Base-by-base conservation (phyloP, 92 coral and sea anemone genomes). In the Umimayanthus kanabou region DNA sequence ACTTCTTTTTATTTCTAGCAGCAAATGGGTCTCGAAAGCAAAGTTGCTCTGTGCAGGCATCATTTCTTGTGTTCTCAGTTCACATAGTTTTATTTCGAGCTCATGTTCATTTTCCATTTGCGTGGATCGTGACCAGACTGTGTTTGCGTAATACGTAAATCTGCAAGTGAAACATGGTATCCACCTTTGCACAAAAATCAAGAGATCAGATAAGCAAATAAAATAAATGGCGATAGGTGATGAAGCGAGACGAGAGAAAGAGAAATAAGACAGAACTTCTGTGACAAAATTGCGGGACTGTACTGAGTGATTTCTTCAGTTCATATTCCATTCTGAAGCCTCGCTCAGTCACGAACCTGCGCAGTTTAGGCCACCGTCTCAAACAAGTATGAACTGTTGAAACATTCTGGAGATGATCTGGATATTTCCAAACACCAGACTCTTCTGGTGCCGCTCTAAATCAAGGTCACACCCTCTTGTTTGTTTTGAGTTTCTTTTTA, bases 381-480 rank as follows among this genome's bases (percentile, higher is more conserved):
- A 42, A 80, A 80, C 20, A 30, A 25, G 73, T 10, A n/a, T 66
- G 85, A 64, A 14, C 75, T 65, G 76, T 28, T 30, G 61, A 42
- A 66, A 69, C 39, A 28, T 74, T 83, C 77, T 29, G 73, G 58
- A 69, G 87, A 83, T n/a, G n/a, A n/a, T n/a, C n/a, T n/a, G n/a
- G n/a, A n/a, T n/a, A n/a, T 45, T 83, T 83, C 87, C 87, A 50
- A 67, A 78, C 39, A n/a, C 28, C 85, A 20, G 20, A n/a, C 40
- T 43, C 55, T 11, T n/a, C 39, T 47, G 37, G 40, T 45, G 69
- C 25, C 67, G 39, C n/a, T 80, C 29, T 37, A 47, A 78, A 73
- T 7, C 37, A 82, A 82, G 57, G 86, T 82, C 86, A 82, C 86
- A 66, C 86, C 86, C 86, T 53, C 76, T 57, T 29, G 26, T 83